Evolutionary conservation across 2,113 vertebrate species (phyloP).

Genomic region (Neotoma lepida): DNA sequence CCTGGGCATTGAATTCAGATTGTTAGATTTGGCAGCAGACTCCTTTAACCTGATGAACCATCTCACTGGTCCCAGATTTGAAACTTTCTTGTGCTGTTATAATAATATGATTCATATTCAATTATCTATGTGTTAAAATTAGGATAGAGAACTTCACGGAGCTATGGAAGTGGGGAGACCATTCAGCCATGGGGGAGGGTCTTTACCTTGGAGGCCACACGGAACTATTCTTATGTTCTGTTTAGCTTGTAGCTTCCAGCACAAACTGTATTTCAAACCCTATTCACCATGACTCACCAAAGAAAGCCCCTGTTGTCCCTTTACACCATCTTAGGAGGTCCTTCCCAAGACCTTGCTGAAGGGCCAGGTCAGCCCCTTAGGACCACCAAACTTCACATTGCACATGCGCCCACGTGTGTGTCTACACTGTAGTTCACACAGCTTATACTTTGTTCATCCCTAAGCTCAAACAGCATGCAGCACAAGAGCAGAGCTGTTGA

Average conservation of each 20-base stretch:
- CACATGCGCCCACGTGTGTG: fast-evolving
- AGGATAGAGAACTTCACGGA: neutral
- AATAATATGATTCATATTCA: neutral
- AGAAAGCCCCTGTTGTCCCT: neutral
- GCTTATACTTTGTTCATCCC: neutral
- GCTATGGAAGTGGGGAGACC: neutral
- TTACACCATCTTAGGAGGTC: neutral
- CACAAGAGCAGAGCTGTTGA: neutral
- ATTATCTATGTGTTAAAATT: neutral
- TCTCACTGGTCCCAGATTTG: neutral
- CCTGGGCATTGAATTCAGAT: no score
- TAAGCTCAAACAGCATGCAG: neutral
- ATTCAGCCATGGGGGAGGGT: neutral
- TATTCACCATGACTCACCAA: neutral
- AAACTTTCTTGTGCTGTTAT: neutral
- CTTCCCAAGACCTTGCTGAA: neutral
- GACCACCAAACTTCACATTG: neutral
- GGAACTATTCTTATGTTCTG: neutral
- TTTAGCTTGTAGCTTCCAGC: neutral
- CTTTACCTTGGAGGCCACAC: neutral
- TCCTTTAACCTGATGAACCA: neutral
- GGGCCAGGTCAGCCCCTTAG: neutral
- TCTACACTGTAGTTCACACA: neutral
- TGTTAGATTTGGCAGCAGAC: no score
- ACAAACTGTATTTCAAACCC: neutral